Base-by-base conservation (phyloP, 1,140 invertebrate genomes). In the Octopus bimaculoides region DNA sequence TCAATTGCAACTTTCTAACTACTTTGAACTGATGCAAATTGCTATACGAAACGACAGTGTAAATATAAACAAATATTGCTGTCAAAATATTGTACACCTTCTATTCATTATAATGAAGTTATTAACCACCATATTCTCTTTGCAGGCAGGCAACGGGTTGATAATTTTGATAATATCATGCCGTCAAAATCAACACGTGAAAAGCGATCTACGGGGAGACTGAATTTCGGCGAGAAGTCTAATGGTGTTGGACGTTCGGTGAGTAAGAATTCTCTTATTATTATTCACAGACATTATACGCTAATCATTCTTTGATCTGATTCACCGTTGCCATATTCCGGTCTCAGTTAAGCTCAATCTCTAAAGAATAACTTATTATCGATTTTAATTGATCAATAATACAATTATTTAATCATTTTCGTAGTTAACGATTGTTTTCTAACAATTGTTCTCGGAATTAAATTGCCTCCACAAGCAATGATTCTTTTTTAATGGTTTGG, bases 181-280 rank as follows among this genome's bases (percentile, higher is more conserved):
- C 79, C 79, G 9, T 14, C 73, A 41, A 76, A 75, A 76, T 80
- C 79, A 12, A 75, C 79, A 20, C 20, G 74, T 6, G 74, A 75
- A 55, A 80, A 80, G 55, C 54, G 79, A 4, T 55, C 79, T 12
- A 61, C 79, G 6, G 75, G 74, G 12, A 80, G 79, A 56, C 54
- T 80, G n/a, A 80, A 80, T 61, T 56, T 80, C n/a, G 75, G 79
- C 20, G 79, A 52, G 8, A 71, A 79, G n/a, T 76, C 66, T 7
- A 77, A 77, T 7, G 52, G 52, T 53, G 76, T 77, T 10, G n/a
- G 76, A 54, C 53, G 53, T 14, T 75, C 53, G 41, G 41, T 75
- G 41, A 52, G 53, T 52, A 41, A 75, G 17, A 52, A 12, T 14
- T 66, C 1, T 66, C n/a, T 12, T n/a, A 14, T 66, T 1, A 2